phyloP scores from a whole-genome alignment of 2,113 vertebrate species.

The Notothenia rossii region DNA sequence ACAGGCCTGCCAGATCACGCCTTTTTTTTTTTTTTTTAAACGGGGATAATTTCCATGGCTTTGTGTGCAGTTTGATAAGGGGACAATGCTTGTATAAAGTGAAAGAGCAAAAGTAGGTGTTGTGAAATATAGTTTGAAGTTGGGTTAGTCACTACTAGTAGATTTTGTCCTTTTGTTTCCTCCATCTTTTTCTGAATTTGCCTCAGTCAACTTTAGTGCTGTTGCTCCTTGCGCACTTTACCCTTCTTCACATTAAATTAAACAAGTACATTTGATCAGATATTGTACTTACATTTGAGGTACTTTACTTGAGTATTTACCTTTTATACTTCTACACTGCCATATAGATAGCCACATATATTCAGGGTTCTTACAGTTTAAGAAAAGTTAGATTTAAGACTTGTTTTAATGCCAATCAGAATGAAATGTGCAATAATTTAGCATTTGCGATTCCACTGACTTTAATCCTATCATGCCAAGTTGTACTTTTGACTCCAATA shows the following conservation, averaged over 20 bases:
- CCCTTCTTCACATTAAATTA: constrained; percentile 28
- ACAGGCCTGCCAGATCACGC: constrained; percentile 15
- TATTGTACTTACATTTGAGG: not conserved
- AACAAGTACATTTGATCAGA: constrained; percentile 1
- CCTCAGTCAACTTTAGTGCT: constrained; percentile 28
- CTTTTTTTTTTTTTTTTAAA: not conserved
- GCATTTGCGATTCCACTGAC: too few species aligned
- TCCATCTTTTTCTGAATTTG: not conserved
- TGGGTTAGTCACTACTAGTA: not conserved
- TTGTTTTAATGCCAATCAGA: too few species aligned
- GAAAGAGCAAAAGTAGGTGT: constrained; percentile 11
- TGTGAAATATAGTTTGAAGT: constrained; percentile 14
- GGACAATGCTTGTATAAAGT: not conserved
- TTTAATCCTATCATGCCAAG: too few species aligned
- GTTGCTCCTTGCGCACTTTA: constrained; percentile 56
- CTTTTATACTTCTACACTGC: not conserved
- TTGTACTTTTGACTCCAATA: not conserved
- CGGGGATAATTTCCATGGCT: constrained; percentile 12
- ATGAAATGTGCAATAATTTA: too few species aligned
- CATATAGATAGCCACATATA: too few species aligned
- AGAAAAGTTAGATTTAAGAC: too few species aligned
- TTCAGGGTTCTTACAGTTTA: too few species aligned
- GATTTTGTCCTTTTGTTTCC: constrained; percentile 6
- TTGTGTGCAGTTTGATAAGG: not conserved
- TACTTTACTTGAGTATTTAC: constrained; percentile 10